Evolutionary conservation across 2,888 invertebrate genomes (phyloP), one percentile per base, ranked within the genome.

Genomic region (Lepetodrilus schrolli): DNA sequence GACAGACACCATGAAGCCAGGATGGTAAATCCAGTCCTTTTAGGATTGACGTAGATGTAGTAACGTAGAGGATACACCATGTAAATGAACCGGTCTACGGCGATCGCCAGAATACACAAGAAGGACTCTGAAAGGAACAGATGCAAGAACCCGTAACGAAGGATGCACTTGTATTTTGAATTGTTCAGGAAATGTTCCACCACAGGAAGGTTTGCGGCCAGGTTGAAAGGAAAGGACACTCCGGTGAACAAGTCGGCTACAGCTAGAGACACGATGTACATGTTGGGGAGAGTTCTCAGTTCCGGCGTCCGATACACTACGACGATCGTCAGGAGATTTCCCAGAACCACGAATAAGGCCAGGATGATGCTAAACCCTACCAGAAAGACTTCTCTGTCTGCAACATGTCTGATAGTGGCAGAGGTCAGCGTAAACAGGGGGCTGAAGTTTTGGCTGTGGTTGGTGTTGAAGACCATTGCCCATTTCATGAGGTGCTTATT

Each of bases 211-310:
- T 8, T 47, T 8, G 68, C 21, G 43, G 43, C n/a, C 10, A 47
- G n/a, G 23, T 21, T 47, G 68, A 43, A 47, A 2, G 68, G 68
- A 7, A 68, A 5, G 23, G 26, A 47, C 26, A 68, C 4, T 1
- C 68, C 68, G 2, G 23, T 43, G 4, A 68, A n/a, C 1, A 68
- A 21, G 68, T 68, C 68, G 10, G 47, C 21, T 13, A 13, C 21
- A 3, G 68, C 68, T 23, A 68, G 30, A 26, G 68, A 30, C 26
- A 68, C 47, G 68, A 68, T 47, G 68, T 68, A 68, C 26, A 47
- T 37, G 47, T 68, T 68, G 13, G 47, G 68, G 5, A 30, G 43
- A 13, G 68, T 68, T 5, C 68, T 21, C 10, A 68, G 68, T 10
- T 20, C 38, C 43, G 5, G 20, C 3, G 68, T 43, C 30, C 47